Conservation (phyloP, 1,140 invertebrate genomes). For the Drosophila sp. region DNA sequence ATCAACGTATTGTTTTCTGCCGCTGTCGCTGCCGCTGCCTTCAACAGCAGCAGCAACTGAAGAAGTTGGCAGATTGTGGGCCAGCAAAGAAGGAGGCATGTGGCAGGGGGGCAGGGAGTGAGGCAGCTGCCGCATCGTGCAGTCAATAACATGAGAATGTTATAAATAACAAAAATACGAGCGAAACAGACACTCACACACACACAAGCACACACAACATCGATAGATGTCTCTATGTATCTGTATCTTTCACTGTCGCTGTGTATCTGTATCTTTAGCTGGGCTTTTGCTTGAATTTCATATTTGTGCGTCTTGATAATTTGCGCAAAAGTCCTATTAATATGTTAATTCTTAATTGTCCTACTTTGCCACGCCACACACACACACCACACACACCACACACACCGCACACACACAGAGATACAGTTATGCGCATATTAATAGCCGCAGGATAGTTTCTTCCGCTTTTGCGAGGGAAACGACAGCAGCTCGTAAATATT, state of each 20-base stretch:
- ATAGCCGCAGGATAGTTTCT: constrained; percentile 59
- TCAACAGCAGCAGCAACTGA: constrained; percentile 12
- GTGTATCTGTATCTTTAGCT: constrained; percentile 30
- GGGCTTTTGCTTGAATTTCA: constrained; percentile 50
- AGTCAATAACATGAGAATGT: constrained; percentile 81
- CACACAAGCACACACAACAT: constrained; percentile 6
- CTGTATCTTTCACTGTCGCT: constrained; percentile 7
- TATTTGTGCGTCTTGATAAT: constrained; percentile 73
- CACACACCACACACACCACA: constrained; percentile 32
- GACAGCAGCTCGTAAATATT: constrained; percentile 73
- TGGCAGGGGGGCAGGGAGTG: not conserved
- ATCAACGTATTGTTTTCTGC: constrained; percentile 79
- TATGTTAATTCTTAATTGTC: constrained; percentile 83
- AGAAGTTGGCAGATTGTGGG: constrained; percentile 5
- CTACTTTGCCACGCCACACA: constrained; percentile 52
- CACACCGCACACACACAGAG: constrained; percentile 16
- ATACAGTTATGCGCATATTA: constrained; percentile 58
- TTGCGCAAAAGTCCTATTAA: constrained; percentile 82
- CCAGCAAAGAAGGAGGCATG: too few relatives aligned
- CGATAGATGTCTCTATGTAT: constrained; percentile 1
- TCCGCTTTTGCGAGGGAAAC: not conserved
- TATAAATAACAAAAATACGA: constrained; percentile 81
- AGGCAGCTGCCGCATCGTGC: constrained; percentile 34
- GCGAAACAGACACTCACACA: constrained; percentile 20
- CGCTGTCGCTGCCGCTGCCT: constrained; percentile 63